phyloP scores from a whole-genome alignment of 1,140 invertebrate genomes.

The Tenebrio molitor region DNA sequence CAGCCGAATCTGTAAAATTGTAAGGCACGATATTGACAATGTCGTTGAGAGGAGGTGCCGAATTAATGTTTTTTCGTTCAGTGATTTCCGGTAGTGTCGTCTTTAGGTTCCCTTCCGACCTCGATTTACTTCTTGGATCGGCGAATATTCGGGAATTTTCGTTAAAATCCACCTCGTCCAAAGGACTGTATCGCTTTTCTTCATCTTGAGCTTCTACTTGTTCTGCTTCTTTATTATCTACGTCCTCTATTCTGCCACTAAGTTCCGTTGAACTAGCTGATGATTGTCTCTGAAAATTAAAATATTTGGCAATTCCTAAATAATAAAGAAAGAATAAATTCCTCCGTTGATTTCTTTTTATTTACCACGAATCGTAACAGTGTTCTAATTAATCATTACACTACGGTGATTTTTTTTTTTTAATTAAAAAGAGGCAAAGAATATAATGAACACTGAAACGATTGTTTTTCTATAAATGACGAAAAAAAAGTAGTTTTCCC shows the following conservation, averaged over 20 bases:
- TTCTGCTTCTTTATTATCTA: not conserved
- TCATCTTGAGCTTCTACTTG: not conserved
- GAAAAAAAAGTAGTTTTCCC: too few relatives aligned
- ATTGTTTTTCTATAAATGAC: too few relatives aligned
- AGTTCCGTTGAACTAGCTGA: conserved; percentile 45
- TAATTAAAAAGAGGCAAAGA: too few relatives aligned
- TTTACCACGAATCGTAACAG: not conserved
- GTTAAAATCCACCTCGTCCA: conserved; percentile 50
- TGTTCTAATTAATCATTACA: too few relatives aligned
- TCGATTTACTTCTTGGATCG: conserved; percentile 45
- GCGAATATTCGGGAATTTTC: conserved; percentile 39
- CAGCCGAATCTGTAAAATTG: conserved; percentile 5
- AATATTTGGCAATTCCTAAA: not conserved
- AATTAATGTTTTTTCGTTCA: conserved; percentile 57
- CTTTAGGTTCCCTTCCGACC: conserved; percentile 46
- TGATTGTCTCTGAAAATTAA: conserved; percentile 14
- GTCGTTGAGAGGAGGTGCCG: conserved; percentile 59
- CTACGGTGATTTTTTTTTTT: too few relatives aligned
- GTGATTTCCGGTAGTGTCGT: conserved; percentile 54
- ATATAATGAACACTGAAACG: too few relatives aligned
- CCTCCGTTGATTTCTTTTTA: too few relatives aligned
- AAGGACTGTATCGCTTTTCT: not conserved
- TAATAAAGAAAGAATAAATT: not conserved
- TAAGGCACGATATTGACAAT: conserved; percentile 32
- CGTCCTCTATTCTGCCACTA: not conserved